Evolutionary conservation across 2,113 vertebrate species (phyloP).

Genomic region (Microtus oregoni): DNA sequence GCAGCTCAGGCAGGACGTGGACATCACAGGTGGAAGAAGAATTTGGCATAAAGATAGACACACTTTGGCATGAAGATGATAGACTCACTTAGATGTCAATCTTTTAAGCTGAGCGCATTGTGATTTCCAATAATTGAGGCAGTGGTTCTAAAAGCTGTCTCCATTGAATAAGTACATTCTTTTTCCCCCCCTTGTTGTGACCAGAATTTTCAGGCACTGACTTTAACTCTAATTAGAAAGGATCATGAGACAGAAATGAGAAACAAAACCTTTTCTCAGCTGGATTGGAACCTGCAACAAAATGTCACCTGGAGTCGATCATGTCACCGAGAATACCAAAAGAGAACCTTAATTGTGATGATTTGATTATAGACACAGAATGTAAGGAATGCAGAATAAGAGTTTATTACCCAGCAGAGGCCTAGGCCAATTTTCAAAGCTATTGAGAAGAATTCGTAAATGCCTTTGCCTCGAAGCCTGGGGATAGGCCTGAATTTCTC

Average conservation of each 20-base stretch:
- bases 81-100: slow-evolving; percentile 88
- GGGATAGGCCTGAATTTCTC: not conserved
- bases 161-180: slow-evolving; percentile 87
- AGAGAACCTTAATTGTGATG: not conserved
- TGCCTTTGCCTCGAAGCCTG: not conserved
- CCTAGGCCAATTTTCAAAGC: not conserved
- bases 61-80: no score
- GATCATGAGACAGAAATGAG: not conserved
- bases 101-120: slow-evolving; percentile 99
- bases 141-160: slow-evolving; percentile 99
- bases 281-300: not conserved
- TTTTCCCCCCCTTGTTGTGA: not conserved
- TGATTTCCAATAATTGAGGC: slow-evolving; percentile 99
- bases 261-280: not conserved
- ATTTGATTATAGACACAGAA: not conserved
- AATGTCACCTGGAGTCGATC: not conserved
- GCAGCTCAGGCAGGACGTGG: rapidly evolving
- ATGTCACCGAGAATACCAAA: not conserved
- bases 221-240: not conserved
- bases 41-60: slow-evolving; percentile 90
- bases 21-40: slow-evolving; percentile 88
- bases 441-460: not conserved
- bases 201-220: not conserved
- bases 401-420: not conserved
- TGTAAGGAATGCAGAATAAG: not conserved